Conservation (phyloP, 2,888 invertebrate species). For the Acanthoscelides obtectus region DNA sequence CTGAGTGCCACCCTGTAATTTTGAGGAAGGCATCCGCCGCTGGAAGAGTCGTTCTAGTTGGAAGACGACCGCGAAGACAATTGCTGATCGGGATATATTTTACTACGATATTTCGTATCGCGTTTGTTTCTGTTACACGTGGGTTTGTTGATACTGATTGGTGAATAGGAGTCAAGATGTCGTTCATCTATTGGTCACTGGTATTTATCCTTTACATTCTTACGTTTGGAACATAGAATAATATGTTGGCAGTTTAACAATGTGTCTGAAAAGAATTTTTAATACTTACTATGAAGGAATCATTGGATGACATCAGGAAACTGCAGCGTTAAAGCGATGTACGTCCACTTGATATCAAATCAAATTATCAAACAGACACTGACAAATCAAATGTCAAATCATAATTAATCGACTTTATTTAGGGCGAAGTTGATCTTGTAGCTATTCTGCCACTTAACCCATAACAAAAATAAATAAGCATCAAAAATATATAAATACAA, state of each 20-base stretch:
- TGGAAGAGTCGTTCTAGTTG: not conserved
- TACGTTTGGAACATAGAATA: not conserved
- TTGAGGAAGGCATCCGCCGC: not conserved
- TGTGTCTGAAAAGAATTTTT: not conserved
- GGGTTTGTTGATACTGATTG: not conserved
- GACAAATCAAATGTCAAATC: too few species aligned
- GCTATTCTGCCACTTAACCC: too few species aligned
- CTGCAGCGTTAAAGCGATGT: too few species aligned
- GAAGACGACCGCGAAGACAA: not conserved
- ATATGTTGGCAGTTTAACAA: not conserved
- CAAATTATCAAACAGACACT: too few species aligned
- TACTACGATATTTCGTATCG: not conserved
- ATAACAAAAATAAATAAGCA: too few species aligned
- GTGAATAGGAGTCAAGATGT: constrained; percentile 27
- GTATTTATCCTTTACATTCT: constrained; percentile 49
- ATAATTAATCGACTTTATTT: too few species aligned
- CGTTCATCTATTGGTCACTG: constrained; percentile 44
- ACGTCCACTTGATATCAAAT: too few species aligned
- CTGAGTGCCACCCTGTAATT: not conserved
- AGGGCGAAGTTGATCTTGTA: too few species aligned
- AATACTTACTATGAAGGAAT: not conserved
- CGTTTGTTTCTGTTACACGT: not conserved
- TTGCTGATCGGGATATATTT: not conserved
- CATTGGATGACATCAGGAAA: too few species aligned
- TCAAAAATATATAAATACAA: too few species aligned